phyloP scores from a whole-genome alignment of 2,113 vertebrate species.

The Eurystomus gularis region DNA sequence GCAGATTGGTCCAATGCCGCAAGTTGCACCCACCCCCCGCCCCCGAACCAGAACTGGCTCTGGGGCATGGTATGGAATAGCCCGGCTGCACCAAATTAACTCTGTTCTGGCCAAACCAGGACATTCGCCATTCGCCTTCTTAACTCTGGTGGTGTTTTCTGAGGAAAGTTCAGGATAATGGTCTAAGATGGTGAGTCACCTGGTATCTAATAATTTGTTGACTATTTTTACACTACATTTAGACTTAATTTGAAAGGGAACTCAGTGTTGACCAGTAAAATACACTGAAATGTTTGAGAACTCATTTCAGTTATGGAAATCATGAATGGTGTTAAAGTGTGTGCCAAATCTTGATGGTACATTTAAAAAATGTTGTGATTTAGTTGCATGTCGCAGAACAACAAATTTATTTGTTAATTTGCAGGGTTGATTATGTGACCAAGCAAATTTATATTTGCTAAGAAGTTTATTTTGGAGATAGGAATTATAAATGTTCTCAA shows the following conservation, averaged over 20 bases:
- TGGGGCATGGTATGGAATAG: too few relatives aligned
- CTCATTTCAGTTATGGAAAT: background rate
- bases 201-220: background rate
- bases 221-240: background rate
- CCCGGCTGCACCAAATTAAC: too few relatives aligned
- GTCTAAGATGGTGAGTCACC: background rate
- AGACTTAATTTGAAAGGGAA: background rate
- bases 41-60: too few relatives aligned
- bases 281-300: background rate
- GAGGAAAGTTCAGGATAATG: background rate
- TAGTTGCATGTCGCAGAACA: background rate
- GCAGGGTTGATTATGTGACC: background rate
- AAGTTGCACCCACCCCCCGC: too few relatives aligned
- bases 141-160: background rate
- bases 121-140: background rate
- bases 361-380: background rate
- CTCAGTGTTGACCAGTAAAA: background rate
- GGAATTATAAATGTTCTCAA: background rate
- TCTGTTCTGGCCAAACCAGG: too few relatives aligned
- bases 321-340: accelerated
- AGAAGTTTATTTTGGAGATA: background rate
- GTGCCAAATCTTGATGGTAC: background rate
- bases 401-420: background rate
- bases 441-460: background rate
- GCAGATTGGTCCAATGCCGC: too few relatives aligned